Conservation (phyloP, 1,140 invertebrate genomes). For the Drosophila serrata region DNA sequence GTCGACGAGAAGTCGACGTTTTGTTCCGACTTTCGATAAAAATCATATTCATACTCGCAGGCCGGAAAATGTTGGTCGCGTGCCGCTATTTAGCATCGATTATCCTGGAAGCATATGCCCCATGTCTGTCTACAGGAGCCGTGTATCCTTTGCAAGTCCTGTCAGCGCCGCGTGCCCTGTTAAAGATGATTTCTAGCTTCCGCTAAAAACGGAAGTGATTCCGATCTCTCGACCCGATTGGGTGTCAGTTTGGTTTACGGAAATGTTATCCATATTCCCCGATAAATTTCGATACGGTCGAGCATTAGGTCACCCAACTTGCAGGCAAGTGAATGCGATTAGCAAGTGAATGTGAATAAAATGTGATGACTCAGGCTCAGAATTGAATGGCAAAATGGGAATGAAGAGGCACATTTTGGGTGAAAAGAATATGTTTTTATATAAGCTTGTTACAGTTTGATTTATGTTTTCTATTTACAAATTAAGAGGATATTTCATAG, state of each 20-base stretch:
- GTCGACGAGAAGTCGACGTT: slow-evolving; percentile 62
- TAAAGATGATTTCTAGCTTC: slow-evolving; percentile 68
- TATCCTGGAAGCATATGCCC: slow-evolving; percentile 71
- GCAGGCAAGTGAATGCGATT: slow-evolving; percentile 26
- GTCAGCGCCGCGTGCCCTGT: slow-evolving; percentile 52
- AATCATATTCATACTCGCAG: slow-evolving; percentile 67
- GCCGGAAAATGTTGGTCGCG: slow-evolving; percentile 77
- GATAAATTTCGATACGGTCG: slow-evolving; percentile 12
- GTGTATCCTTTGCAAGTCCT: slow-evolving; percentile 33
- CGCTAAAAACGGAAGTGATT: slow-evolving; percentile 41
- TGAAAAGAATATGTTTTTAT: neutral
- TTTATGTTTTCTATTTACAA: slow-evolving; percentile 13
- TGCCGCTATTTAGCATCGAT: slow-evolving; percentile 81
- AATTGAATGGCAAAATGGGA: neutral
- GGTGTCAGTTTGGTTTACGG: slow-evolving; percentile 44
- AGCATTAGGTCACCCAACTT: slow-evolving; percentile 2
- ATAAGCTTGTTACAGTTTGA: neutral
- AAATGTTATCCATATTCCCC: slow-evolving; percentile 31
- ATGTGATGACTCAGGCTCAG: slow-evolving; percentile 21
- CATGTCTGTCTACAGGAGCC: slow-evolving; percentile 21
- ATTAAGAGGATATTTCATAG: neutral
- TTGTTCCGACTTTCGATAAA: slow-evolving; percentile 55
- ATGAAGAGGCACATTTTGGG: neutral
- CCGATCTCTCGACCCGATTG: slow-evolving; percentile 28
- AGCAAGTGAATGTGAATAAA: slow-evolving; percentile 29